Evolutionary conservation across 1,140 invertebrate genomes (phyloP), one percentile per base, ranked within the genome.

Genomic region (Halictus rubicundus): DNA sequence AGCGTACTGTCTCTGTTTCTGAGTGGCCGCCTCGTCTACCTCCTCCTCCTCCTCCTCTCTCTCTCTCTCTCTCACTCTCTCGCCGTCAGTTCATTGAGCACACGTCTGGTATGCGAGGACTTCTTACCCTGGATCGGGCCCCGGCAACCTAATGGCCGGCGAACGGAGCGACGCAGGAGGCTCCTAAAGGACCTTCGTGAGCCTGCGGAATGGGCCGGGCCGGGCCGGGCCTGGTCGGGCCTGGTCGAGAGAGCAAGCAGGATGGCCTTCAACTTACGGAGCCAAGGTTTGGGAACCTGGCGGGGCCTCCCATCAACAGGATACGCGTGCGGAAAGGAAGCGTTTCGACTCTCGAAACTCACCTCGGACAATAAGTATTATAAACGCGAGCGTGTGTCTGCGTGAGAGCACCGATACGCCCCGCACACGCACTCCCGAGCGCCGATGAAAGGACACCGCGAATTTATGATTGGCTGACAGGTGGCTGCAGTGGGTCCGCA

Each of bases 61-160:
- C 64, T 25, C 69, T 76, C 65, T 64, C 37, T 3, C 79, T 66
- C 49, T 21, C 72, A 75, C 85, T 80, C 63, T 68, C 80, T 78
- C 77, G 71, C 66, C 68, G 80, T 76, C 78, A 80, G 83, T 88
- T 91, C 88, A 91, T 90, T 90, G 89, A 91, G 86, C 80, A 84
- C 69, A 46, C 87, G 90, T 91, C 88, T 89, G 90, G 90, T 89
- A 89, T 90, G 89, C 87, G 83, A 85, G 88, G 79, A 78, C 85
- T 81, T 83, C 81, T 89, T 88, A 88, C 85, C 85, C 82, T 79
- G 80, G 77, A 85, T 84, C 78, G 60, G 71, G 65, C 70, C 32
- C 5, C 69, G 72, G 73, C 63, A 63, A 75, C 68, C 82, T 85
- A 82, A 85, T 85, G 84, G 84, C 49, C 80, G 71, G 78, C 71